These are phyloP conservation scores for Drosophila pallidifrons DNA, from an alignment of 1,140 invertebrate genomes.

Conservation along the genomic window DNA sequence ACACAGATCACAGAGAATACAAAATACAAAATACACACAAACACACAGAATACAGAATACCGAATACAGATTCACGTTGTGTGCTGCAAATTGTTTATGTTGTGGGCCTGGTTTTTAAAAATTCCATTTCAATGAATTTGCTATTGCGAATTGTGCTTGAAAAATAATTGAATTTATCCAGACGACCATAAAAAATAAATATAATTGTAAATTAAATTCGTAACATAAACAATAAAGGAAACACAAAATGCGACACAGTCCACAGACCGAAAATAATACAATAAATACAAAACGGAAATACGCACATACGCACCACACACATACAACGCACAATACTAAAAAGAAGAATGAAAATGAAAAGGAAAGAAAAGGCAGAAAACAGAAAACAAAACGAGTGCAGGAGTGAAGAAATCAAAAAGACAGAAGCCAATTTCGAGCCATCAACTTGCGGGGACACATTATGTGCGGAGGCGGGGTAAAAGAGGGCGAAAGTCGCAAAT, in stretches of 20 bases:
- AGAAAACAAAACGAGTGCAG: constrained; percentile 11
- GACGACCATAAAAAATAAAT: constrained; percentile 58
- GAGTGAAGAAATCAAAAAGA: constrained; percentile 32
- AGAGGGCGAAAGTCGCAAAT: constrained; percentile 56
- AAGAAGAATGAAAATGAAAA: constrained; percentile 14
- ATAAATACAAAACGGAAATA: constrained; percentile 76
- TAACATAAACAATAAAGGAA: constrained; percentile 69
- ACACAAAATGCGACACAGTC: constrained; percentile 43
- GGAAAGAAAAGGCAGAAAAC: background rate
- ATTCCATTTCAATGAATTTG: constrained; percentile 64
- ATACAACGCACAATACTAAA: background rate
- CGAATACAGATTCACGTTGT: background rate
- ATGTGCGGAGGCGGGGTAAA: background rate
- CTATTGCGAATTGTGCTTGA: constrained; percentile 46
- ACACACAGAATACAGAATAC: too few species aligned
- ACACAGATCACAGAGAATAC: background rate
- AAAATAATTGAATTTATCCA: constrained; percentile 67
- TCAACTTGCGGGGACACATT: constrained; percentile 53
- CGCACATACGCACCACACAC: constrained; percentile 33
- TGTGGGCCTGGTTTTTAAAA: constrained; percentile 30
- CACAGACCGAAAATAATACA: constrained; percentile 62
- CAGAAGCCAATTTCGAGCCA: constrained; percentile 66
- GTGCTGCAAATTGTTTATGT: constrained; percentile 23
- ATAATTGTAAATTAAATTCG: constrained; percentile 81
- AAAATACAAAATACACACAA: background rate